phyloP scores from a whole-genome alignment of 2,888 invertebrate species.

The Empis stercorea region DNA sequence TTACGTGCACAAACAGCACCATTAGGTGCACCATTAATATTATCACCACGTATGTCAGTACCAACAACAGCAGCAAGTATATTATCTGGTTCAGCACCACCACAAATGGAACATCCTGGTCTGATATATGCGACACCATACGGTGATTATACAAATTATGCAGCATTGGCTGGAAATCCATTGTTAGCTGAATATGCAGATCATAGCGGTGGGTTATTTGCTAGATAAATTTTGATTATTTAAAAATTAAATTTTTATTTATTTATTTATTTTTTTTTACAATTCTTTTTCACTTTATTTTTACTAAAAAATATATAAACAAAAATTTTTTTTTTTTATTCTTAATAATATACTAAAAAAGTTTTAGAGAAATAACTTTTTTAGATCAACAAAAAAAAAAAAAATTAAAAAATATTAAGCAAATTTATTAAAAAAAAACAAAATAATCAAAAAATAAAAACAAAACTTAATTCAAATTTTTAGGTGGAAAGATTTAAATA shows the following conservation, averaged over 20 bases:
- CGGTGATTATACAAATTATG: conserved; percentile 82
- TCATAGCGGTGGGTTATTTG: conserved; percentile 93
- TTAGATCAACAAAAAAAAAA: background rate
- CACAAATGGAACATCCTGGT: conserved; percentile 51
- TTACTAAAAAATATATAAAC: background rate
- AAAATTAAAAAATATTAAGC: background rate
- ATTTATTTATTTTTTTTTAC: conserved; percentile 12
- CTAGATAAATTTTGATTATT: conserved; percentile 51
- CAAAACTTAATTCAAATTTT: too few species aligned
- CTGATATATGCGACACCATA: conserved; percentile 74
- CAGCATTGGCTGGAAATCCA: conserved; percentile 69
- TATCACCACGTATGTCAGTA: conserved; percentile 79
- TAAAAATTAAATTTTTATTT: conserved; percentile 11
- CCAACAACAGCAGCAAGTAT: conserved; percentile 59
- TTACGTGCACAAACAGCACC: conserved; percentile 61
- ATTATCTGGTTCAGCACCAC: conserved; percentile 44
- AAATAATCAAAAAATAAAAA: background rate
- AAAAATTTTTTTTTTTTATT: background rate
- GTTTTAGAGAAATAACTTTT: too few species aligned
- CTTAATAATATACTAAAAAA: background rate
- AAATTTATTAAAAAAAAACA: background rate
- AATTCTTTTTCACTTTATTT: background rate
- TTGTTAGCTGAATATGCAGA: conserved; percentile 78
- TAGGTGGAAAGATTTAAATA: background rate
- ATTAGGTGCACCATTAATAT: conserved; percentile 77